Conservation (phyloP, 2,888 invertebrate genomes). For the Creontiades dilutus region DNA sequence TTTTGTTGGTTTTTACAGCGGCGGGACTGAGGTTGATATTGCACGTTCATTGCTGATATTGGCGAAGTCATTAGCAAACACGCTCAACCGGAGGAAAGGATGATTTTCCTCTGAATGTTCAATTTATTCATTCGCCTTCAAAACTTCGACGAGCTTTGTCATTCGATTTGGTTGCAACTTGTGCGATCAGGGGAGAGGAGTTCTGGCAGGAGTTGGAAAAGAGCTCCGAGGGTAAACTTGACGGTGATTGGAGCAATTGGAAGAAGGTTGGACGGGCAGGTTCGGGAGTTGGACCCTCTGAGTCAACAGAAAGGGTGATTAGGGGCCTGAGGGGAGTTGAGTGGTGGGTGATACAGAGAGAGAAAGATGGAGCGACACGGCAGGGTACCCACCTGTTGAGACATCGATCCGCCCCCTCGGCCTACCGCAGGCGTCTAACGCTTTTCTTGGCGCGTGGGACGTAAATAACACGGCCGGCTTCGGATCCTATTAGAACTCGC, state of each 20-base stretch:
- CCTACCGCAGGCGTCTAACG: conserved; percentile 19
- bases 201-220: neutral
- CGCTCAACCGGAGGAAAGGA: no score
- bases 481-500: neutral
- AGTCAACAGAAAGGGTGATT: conserved; percentile 20
- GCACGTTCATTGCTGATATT: no score
- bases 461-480: neutral
- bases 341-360: neutral
- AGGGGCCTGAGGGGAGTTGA: neutral
- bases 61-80: no score
- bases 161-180: neutral
- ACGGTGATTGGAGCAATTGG: neutral
- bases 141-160: neutral
- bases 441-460: neutral
- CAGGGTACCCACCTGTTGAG: conserved; percentile 18
- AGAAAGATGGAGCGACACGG: neutral
- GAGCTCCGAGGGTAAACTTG: neutral
- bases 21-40: no score
- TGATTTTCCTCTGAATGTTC: neutral
- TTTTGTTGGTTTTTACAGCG: no score
- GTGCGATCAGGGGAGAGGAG: neutral
- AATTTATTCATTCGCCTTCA: neutral
- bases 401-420: neutral
- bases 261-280: neutral
- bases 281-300: neutral